Percentiles rank a stretch among this genome's conserved stretches.
Evolutionary conservation across 1,140 invertebrate species (phyloP).

Genomic region (Arion vulgaris): DNA sequence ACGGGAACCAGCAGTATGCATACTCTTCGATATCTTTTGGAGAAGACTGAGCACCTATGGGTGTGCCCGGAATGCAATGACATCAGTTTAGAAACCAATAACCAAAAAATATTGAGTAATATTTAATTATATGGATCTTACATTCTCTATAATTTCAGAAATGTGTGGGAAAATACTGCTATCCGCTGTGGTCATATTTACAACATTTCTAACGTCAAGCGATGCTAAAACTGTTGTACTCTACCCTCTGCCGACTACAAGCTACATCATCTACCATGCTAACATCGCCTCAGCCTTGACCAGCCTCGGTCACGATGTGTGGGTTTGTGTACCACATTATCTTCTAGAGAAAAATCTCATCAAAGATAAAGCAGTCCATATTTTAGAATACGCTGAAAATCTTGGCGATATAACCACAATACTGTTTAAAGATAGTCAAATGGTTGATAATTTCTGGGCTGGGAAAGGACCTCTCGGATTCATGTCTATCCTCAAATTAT

Average conservation of each 20-base stretch:
- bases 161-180: background rate
- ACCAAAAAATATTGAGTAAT: too few species aligned
- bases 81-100: too few species aligned
- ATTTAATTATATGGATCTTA: too few species aligned
- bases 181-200: background rate
- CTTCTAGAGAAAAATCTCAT: constrained; percentile 5
- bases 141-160: too few species aligned
- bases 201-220: background rate
- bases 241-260: constrained; percentile 16
- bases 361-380: constrained; percentile 22
- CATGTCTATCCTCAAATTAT: too few species aligned
- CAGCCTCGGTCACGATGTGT: constrained; percentile 36
- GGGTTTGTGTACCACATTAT: constrained; percentile 29
- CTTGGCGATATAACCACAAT: background rate
- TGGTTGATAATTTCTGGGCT: constrained; percentile 31
- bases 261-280: constrained; percentile 31
- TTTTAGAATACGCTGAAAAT: constrained; percentile 10
- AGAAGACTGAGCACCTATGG: too few species aligned
- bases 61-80: too few species aligned
- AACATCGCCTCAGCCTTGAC: constrained; percentile 20
- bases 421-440: background rate
- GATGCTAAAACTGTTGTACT: constrained; percentile 33
- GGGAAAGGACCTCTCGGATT: background rate
- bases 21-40: too few species aligned
- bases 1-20: too few species aligned